These are phyloP conservation scores for Pegoplata infirma DNA, from an alignment of 2,888 invertebrate species.

Conservation along the genomic window DNA sequence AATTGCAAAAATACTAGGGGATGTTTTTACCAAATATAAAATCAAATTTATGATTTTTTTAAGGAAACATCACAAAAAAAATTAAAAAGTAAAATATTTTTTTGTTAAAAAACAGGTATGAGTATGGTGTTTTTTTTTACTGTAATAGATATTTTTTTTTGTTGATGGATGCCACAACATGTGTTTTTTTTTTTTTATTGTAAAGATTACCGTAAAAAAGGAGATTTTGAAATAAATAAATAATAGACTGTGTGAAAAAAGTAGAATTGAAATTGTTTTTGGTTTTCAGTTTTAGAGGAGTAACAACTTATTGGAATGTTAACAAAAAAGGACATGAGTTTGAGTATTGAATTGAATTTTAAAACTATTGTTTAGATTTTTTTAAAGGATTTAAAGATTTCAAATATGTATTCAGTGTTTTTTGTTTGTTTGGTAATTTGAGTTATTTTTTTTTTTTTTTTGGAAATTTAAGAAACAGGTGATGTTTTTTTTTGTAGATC, in stretches of 20 bases:
- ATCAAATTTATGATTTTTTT: slow-evolving; percentile 2
- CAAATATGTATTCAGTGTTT: slow-evolving; percentile 24
- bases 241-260: slow-evolving; percentile 18
- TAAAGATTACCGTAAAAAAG: slow-evolving; percentile 55
- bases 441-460: slow-evolving; percentile 31
- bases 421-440: slow-evolving; percentile 45
- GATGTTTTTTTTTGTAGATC: slow-evolving; percentile 11
- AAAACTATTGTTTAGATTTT: slow-evolving; percentile 38
- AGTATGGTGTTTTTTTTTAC: slow-evolving; percentile 33
- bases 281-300: not conserved
- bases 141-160: slow-evolving; percentile 59
- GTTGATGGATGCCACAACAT: slow-evolving; percentile 23
- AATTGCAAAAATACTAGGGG: slow-evolving; percentile 38
- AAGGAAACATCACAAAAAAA: not conserved
- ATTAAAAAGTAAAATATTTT: not conserved
- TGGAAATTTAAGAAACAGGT: slow-evolving; percentile 58
- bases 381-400: slow-evolving; percentile 58
- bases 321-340: slow-evolving; percentile 10
- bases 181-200: slow-evolving; percentile 43
- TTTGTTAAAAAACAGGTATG: slow-evolving; percentile 51
- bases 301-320: slow-evolving; percentile 57
- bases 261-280: not conserved
- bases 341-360: not conserved
- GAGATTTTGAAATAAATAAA: not conserved
- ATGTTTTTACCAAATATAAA: slow-evolving; percentile 21